These are phyloP conservation scores for Pogona vitticeps DNA, from an alignment of 2,113 vertebrate genomes.

Conservation along the genomic window DNA sequence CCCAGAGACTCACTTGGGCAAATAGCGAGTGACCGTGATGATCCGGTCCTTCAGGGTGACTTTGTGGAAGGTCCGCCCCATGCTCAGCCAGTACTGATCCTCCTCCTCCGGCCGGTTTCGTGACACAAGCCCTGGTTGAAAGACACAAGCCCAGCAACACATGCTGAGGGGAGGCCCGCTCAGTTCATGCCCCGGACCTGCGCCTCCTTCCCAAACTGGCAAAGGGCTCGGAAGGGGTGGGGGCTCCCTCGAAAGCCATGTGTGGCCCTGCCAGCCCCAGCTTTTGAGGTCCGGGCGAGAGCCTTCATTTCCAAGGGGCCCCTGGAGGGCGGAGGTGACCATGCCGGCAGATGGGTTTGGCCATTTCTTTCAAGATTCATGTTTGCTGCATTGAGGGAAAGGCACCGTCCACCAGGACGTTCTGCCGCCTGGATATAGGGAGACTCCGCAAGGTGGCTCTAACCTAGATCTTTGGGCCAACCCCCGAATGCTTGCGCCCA, in stretches of 20 bases:
- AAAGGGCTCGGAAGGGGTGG: neutral
- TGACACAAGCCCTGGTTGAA: conserved; percentile 86
- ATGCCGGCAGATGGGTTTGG: too few species aligned
- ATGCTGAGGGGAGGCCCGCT: too few species aligned
- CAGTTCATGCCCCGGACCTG: neutral
- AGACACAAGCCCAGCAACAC: neutral
- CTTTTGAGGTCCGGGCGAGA: neutral
- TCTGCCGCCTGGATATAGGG: neutral
- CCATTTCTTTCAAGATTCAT: too few species aligned
- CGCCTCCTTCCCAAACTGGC: neutral
- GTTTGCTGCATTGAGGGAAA: too few species aligned
- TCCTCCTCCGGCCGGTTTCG: conserved; percentile 90
- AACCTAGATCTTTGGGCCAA: too few species aligned
- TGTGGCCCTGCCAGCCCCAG: neutral
- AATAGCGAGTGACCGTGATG: conserved; percentile 95
- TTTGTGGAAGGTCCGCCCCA: conserved; percentile 98
- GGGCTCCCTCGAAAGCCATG: conserved; percentile 16
- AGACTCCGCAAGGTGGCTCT: neutral
- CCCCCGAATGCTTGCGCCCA: too few species aligned
- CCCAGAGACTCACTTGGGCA: conserved; percentile 89
- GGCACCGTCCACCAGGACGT: neutral
- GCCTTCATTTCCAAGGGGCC: neutral
- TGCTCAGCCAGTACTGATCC: conserved; percentile 95
- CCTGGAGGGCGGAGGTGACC: neutral
- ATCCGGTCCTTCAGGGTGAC: conserved; percentile 97